A percentile compares a stretch with the other conserved stretches of the same genome.
Conservation (phyloP, 1,140 invertebrate species). For the Leptonema lineaticorne region DNA sequence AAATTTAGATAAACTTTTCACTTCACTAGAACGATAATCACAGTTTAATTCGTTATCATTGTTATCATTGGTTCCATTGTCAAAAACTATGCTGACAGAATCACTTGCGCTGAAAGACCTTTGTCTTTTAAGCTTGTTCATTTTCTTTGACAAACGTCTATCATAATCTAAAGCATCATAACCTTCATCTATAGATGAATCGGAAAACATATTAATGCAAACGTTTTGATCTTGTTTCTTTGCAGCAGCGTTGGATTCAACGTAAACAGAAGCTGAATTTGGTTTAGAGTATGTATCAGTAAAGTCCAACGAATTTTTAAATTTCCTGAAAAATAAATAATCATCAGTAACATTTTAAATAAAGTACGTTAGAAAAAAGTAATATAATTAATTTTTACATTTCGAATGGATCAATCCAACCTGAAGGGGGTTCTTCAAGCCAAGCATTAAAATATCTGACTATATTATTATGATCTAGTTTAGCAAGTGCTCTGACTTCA, state of each 20-base stretch:
- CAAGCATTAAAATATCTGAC: constrained; percentile 94
- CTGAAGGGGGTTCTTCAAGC: constrained; percentile 85
- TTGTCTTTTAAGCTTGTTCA: constrained; percentile 45
- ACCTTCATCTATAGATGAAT: constrained; percentile 44
- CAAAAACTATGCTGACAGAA: constrained; percentile 52
- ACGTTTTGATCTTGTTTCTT: constrained; percentile 19
- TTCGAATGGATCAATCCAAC: constrained; percentile 73
- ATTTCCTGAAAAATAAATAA: constrained; percentile 31
- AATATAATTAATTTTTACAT: constrained; percentile 26
- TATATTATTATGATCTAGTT: constrained; percentile 92
- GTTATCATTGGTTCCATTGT: constrained; percentile 43
- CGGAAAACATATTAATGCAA: constrained; percentile 12
- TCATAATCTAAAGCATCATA: constrained; percentile 46
- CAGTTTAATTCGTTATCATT: not conserved
- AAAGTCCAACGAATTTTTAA: constrained; percentile 27
- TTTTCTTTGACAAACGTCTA: constrained; percentile 32
- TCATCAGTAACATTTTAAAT: constrained; percentile 1
- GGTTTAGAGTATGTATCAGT: constrained; percentile 36
- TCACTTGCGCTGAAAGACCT: constrained; percentile 54
- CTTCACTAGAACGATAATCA: not conserved
- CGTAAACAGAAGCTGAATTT: constrained; percentile 3
- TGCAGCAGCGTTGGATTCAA: not conserved
- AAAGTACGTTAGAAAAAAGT: not conserved
- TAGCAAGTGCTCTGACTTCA: constrained; percentile 92
- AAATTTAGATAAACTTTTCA: not conserved